Base-by-base conservation (phyloP, 2,797 vertebrate genomes). In the Siniperca obscura region DNA sequence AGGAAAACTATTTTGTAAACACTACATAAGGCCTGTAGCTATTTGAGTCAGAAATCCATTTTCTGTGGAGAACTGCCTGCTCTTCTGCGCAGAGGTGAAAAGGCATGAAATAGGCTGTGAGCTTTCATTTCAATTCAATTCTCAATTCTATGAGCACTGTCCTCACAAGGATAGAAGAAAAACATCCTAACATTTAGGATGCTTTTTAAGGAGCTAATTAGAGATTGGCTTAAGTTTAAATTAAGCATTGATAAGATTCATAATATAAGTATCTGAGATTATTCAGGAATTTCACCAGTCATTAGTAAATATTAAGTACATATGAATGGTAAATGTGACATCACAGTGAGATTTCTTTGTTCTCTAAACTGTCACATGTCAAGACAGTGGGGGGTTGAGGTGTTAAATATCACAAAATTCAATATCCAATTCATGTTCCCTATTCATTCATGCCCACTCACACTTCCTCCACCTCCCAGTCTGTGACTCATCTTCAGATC, bases 401-500 rank as follows among this genome's bases (percentile, higher is more conserved):
- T 66, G 22, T 3, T 27, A 22, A 38, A 81, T n/a, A 55, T 48
- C 55, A 16, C 30, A 61, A 17, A 25, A 76, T 17, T 42, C n/a
- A 40, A 46, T 30, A 16, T 67, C 3, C 10, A 60, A 4, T 7
- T 70, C 17, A 46, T 48, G 27, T 55, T 48, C 46, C 44, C 21
- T 52, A 21, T 70, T 72, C 50, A 59, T 82, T 86, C 22, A 21
- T 38, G 34, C 12, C n/a, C 30, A 46, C 55, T 62, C 68, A 67
- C 38, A 72, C 55, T 25, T 72, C 16, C 27, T 53, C 21, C 61
- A 48, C 30, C 64, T 82, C 40, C 38, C n/a, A 12, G 53, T 19
- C 27, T 27, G 53, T 86, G 68, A 89, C 73, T 77, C 78, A 85
- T 81, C 55, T 42, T 68, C 56, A 53, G 19, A 27, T 66, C 11